Base-by-base conservation (phyloP, 2,888 invertebrate genomes). In the Sepiola atlantica region DNA sequence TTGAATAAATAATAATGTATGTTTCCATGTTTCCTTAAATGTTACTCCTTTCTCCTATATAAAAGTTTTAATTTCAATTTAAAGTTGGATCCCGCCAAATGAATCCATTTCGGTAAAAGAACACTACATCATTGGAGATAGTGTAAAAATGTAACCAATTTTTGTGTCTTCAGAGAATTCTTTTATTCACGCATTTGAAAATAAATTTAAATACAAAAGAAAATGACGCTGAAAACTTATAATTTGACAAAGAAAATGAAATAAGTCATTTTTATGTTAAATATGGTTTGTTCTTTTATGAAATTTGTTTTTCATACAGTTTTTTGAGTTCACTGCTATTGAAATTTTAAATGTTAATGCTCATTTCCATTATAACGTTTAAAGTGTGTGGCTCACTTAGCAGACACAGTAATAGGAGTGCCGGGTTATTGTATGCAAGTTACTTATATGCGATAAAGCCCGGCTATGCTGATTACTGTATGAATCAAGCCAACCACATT, bases 101-200 rank as follows among this genome's bases (percentile, higher is more conserved):
- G 77, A 16, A 77, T 77, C n/a, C 77, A 77, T 77, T 77, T 77
- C n/a, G 77, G n/a, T n/a, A 77, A 77, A 32, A 77, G 77, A 77
- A 77, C 77, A 77, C n/a, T 77, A 77, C n/a, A 77, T 77, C n/a
- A 32, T 77, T 77, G 77, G 77, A 77, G 77, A 32, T 77, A 77
- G 77, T 32, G n/a, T 77, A 77, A n/a, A 77, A 77, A 20, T 77
- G n/a, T 77, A 77, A 77, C n/a, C 77, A 77, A 77, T 77, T 8
- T 32, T n/a, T 77, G 77, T n/a, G n/a, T 77, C 18, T 77, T 77
- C 77, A 77, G n/a, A 77, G 77, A 77, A n/a, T 77, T 77, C n/a
- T 28, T 77, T 77, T 16, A n/a, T 77, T 77, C n/a, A 32, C 0
- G 32, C n/a, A 77, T 77, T 77, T 32, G 32, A 32, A 77, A 77